Conservation (phyloP, 2,888 invertebrate species). For the Drosophila kambysellisi region DNA sequence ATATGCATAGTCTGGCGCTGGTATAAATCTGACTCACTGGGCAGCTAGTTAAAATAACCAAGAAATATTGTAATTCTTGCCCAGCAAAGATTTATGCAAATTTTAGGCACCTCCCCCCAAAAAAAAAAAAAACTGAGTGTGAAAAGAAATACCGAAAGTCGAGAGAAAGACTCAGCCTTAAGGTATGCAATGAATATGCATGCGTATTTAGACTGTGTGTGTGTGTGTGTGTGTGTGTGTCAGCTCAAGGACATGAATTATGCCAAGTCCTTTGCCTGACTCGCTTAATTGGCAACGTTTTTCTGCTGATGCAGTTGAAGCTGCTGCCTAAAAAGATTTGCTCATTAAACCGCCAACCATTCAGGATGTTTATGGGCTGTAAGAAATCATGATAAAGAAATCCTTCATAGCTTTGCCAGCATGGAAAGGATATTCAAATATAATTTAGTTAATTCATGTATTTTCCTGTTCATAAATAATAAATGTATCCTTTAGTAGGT, state of each 20-base stretch:
- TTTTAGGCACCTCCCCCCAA: conserved; percentile 22
- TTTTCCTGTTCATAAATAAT: not conserved
- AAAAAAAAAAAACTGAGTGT: conserved; percentile 23
- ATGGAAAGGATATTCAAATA: not conserved
- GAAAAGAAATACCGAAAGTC: conserved; percentile 39
- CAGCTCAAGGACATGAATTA: conserved; percentile 67
- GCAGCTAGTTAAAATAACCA: conserved; percentile 51
- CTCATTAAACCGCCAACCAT: conserved; percentile 75
- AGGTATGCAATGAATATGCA: conserved; percentile 62
- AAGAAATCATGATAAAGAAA: conserved; percentile 3
- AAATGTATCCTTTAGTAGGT: too few relatives aligned
- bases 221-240: conserved; percentile 15
- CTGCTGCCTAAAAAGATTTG: conserved; percentile 69
- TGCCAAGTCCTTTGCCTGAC: conserved; percentile 45
- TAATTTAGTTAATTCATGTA: not conserved
- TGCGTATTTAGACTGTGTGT: conserved; percentile 25
- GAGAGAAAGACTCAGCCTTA: conserved; percentile 36
- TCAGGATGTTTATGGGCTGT: conserved; percentile 31
- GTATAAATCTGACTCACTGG: conserved; percentile 30
- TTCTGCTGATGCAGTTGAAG: conserved; percentile 63
- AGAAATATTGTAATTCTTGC: conserved; percentile 61
- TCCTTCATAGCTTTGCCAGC: not conserved
- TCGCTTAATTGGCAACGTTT: conserved; percentile 60
- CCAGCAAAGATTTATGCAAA: conserved; percentile 72
- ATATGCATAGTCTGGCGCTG: conserved; percentile 39